These are phyloP conservation scores for Tiliqua scincoides DNA, from an alignment of 2,113 vertebrate species.

Conservation along the genomic window DNA sequence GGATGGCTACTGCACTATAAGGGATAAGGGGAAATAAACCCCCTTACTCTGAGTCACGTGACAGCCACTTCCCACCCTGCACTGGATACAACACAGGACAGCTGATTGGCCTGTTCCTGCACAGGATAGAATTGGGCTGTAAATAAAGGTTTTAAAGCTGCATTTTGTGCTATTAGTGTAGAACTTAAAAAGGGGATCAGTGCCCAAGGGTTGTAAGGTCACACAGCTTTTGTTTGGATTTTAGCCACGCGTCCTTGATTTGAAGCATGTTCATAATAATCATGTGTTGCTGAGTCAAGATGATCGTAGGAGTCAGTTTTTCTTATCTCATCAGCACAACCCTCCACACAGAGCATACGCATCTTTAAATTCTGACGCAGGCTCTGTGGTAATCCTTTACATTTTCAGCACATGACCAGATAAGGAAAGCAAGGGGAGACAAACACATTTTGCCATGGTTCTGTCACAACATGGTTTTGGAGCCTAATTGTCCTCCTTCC, in stretches of 20 bases:
- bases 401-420: not conserved
- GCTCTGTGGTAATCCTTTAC: not conserved
- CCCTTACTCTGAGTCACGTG: too few species aligned
- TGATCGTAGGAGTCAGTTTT: not conserved
- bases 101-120: too few species aligned
- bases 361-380: not conserved
- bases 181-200: not conserved
- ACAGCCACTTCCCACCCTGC: too few species aligned
- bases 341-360: not conserved
- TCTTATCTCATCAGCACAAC: not conserved
- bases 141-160: not conserved
- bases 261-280: not conserved
- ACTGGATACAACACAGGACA: too few species aligned
- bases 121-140: too few species aligned
- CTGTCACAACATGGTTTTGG: not conserved
- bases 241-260: not conserved
- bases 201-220: not conserved
- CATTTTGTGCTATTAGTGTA: not conserved
- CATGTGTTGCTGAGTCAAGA: not conserved
- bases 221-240: not conserved
- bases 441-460: not conserved
- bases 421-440: not conserved
- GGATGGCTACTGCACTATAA: too few species aligned
- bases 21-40: too few species aligned
- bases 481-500: not conserved